phyloP scores from a whole-genome alignment of 2,888 invertebrate genomes.

The Acanthosoma haemorrhoidale region DNA sequence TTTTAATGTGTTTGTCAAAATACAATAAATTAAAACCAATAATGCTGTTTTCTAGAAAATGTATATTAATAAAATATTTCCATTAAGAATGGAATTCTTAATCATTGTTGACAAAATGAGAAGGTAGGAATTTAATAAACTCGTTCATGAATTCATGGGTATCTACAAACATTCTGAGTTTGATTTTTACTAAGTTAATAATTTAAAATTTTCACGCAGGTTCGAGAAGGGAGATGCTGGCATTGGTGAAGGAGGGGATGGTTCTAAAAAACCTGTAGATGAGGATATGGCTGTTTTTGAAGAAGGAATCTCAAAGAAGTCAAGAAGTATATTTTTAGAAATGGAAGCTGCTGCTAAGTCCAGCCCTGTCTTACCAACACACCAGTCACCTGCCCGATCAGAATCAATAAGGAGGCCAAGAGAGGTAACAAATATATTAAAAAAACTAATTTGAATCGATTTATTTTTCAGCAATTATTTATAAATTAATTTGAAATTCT shows the following conservation, averaged over 20 bases:
- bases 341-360: constrained; percentile 69
- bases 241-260: constrained; percentile 56
- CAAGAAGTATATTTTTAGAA: constrained; percentile 78
- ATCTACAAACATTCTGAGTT: not conserved
- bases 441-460: too few species aligned
- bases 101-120: too few species aligned
- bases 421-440: constrained; percentile 24
- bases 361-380: constrained; percentile 53
- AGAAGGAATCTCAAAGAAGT: constrained; percentile 83
- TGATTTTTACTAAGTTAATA: too few species aligned
- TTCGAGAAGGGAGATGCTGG: constrained; percentile 71
- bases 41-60: too few species aligned
- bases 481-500: too few species aligned
- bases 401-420: constrained; percentile 24
- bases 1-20: too few species aligned
- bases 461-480: too few species aligned
- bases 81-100: too few species aligned
- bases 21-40: too few species aligned
- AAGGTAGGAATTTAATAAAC: not conserved
- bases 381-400: constrained; percentile 39
- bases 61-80: too few species aligned
- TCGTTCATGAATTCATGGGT: not conserved
- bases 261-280: constrained; percentile 46
- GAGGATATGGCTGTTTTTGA: constrained; percentile 72
- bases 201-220: not conserved